phyloP scores from a whole-genome alignment of 2,888 invertebrate species.

The Cotesia congregata region DNA sequence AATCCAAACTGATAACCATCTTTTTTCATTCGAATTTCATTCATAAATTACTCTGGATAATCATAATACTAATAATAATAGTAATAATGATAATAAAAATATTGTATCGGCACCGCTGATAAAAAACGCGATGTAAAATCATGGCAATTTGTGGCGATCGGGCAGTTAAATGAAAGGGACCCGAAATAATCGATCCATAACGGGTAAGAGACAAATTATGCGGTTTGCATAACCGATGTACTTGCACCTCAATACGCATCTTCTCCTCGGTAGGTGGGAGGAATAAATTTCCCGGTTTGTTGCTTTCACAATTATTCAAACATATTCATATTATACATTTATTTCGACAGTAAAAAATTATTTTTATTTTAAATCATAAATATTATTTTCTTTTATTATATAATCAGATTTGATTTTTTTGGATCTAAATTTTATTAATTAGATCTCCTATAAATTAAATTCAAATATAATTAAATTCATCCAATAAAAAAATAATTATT shows the following conservation, averaged over 20 bases:
- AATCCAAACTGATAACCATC: conserved; percentile 1
- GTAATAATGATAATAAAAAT: not conserved
- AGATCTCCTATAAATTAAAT: too few species aligned
- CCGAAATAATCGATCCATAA: conserved; percentile 21
- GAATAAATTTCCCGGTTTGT: conserved; percentile 20
- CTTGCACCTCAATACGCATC: not conserved
- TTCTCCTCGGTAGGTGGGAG: not conserved
- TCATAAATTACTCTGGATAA: not conserved
- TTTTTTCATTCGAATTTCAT: not conserved
- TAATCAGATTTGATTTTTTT: too few species aligned
- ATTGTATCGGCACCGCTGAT: not conserved
- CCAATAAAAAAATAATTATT: too few species aligned
- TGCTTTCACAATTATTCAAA: conserved; percentile 9
- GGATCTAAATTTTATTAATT: too few species aligned
- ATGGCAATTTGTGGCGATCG: conserved; percentile 13
- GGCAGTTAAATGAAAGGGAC: conserved; percentile 7
- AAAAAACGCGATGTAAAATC: not conserved
- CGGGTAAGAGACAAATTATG: conserved; percentile 27
- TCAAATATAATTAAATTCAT: too few species aligned
- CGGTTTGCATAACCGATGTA: conserved; percentile 23
- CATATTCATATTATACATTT: not conserved
- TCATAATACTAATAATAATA: not conserved
- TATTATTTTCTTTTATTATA: too few species aligned
- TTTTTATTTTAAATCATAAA: too few species aligned
- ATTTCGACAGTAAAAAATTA: not conserved